Conservation (phyloP, 2,797 vertebrate genomes). For the Enteromius argenteus region DNA sequence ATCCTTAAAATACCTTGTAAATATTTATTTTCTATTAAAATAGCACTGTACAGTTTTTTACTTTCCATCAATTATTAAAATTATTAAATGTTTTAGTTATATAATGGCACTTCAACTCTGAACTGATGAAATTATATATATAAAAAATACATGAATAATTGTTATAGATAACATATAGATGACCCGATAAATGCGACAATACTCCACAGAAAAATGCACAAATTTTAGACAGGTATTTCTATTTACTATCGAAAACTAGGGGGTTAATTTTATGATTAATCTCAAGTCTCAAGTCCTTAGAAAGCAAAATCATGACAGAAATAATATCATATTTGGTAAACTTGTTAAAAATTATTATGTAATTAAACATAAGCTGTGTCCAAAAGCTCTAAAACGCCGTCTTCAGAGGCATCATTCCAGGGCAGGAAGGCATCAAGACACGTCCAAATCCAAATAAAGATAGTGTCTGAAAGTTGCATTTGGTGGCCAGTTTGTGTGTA, state of each 20-base stretch:
- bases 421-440: no score
- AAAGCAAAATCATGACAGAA: not conserved
- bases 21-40: not conserved
- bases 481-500: no score
- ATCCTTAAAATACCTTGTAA: not conserved
- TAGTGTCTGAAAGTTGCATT: no score
- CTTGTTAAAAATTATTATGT: not conserved
- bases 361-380: not conserved
- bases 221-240: not conserved
- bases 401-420: no score
- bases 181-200: not conserved
- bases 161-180: no score
- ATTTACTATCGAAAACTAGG: not conserved
- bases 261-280: not conserved
- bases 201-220: not conserved
- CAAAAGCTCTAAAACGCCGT: no score
- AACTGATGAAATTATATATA: not conserved
- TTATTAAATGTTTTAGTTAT: not conserved
- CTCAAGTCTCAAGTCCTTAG: not conserved
- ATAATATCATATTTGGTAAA: not conserved
- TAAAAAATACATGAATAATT: not conserved
- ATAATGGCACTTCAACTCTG: not conserved
- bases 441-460: no score
- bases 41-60: not conserved
- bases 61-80: not conserved